phyloP scores from a whole-genome alignment of 2,797 vertebrate species.

The Neostethus bicornis region DNA sequence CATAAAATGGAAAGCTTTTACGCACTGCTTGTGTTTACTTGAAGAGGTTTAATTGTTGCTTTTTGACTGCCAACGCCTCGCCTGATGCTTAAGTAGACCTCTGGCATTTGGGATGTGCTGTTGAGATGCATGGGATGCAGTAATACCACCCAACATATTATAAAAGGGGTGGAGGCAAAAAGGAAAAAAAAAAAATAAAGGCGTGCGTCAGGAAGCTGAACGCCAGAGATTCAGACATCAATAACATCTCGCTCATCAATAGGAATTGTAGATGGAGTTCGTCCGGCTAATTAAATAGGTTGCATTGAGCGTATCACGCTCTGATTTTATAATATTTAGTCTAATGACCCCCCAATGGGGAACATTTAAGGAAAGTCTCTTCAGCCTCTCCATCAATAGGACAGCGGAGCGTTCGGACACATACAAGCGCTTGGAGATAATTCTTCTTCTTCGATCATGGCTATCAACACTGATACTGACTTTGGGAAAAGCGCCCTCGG shows the following conservation, averaged over 20 bases:
- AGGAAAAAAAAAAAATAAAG: too few relatives aligned
- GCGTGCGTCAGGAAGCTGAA: constrained; percentile 58
- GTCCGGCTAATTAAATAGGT: constrained; percentile 63
- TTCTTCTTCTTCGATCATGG: constrained; percentile 71
- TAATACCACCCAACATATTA: constrained; percentile 60
- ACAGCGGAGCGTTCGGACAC: constrained; percentile 24
- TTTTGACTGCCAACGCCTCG: constrained; percentile 60
- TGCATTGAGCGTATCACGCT: constrained; percentile 27
- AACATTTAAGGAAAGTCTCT: constrained; percentile 60
- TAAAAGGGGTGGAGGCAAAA: constrained; percentile 43
- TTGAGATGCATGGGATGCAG: constrained; percentile 59
- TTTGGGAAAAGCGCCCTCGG: constrained; percentile 70
- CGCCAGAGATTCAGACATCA: constrained; percentile 53
- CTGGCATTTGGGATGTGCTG: constrained; percentile 40
- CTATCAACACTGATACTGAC: constrained; percentile 79
- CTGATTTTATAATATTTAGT: constrained; percentile 47
- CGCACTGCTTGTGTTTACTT: constrained; percentile 56
- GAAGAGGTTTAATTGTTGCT: constrained; percentile 47
- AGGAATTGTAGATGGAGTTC: constrained; percentile 61
- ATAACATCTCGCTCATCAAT: constrained; percentile 65
- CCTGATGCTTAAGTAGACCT: constrained; percentile 44
- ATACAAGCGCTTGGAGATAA: constrained; percentile 26
- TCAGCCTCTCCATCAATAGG: constrained; percentile 42
- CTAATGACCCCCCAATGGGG: constrained; percentile 63
- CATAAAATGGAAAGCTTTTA: constrained; percentile 79